A percentile compares a stretch with the other conserved stretches of the same genome.
Conservation (phyloP, 2,888 invertebrate genomes). For the Myathropa florea region DNA sequence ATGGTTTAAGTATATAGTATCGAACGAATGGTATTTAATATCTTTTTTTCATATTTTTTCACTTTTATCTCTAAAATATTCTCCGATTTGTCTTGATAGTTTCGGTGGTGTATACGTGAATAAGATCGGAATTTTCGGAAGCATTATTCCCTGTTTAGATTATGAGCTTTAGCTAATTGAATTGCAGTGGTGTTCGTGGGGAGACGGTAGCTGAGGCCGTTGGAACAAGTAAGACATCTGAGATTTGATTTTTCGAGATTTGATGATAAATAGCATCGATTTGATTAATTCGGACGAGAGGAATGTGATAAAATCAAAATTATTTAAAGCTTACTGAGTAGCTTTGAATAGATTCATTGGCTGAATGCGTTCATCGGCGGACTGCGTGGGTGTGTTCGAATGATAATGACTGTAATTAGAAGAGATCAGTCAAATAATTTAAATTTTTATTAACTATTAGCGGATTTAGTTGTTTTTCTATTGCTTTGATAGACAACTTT, state of each 20-base stretch:
- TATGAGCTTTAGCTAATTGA: conserved; percentile 69
- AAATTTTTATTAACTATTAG: background rate
- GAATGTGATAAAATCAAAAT: conserved; percentile 19
- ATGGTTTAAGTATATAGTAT: conserved; percentile 63
- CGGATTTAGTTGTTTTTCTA: background rate
- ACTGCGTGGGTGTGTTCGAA: conserved; percentile 2
- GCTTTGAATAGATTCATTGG: conserved; percentile 4
- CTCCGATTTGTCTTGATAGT: conserved; percentile 62
- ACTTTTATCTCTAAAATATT: conserved; percentile 51
- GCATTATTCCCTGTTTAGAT: conserved; percentile 68
- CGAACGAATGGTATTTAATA: conserved; percentile 61
- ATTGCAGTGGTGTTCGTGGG: conserved; percentile 55
- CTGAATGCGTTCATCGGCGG: background rate
- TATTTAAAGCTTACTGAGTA: conserved; percentile 30
- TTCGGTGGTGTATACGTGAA: conserved; percentile 26
- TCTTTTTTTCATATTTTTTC: conserved; percentile 30
- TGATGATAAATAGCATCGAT: conserved; percentile 51
- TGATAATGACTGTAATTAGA: conserved; percentile 4
- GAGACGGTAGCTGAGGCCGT: conserved; percentile 6
- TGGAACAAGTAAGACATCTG: conserved; percentile 57
- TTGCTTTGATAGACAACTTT: background rate
- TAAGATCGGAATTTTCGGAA: conserved; percentile 63
- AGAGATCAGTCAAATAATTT: conserved; percentile 2
- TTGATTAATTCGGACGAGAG: conserved; percentile 24
- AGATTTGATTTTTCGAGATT: conserved; percentile 40